Conservation (phyloP, 1,140 invertebrate genomes). For the Acromyrmex charruanus region DNA sequence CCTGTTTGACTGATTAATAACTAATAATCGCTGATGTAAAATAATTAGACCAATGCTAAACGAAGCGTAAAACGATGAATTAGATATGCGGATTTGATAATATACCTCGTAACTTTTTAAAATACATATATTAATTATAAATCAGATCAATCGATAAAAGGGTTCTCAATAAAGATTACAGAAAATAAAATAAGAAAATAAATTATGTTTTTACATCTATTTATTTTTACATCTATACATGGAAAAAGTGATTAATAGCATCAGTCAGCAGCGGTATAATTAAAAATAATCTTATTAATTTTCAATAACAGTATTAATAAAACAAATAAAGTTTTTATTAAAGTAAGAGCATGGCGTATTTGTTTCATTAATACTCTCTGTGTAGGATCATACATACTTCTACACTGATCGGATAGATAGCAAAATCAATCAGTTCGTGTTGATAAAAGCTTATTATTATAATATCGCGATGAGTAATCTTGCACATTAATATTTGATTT, state of each 20-base stretch:
- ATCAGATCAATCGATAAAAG: neutral
- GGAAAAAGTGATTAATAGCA: too few species aligned
- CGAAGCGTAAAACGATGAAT: neutral
- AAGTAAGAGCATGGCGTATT: too few species aligned
- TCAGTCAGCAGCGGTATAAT: too few species aligned
- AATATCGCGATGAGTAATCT: neutral
- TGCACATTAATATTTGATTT: slow-evolving; percentile 8
- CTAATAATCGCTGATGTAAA: slow-evolving; percentile 8
- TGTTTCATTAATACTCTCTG: too few species aligned
- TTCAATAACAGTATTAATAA: too few species aligned
- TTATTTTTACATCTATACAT: neutral
- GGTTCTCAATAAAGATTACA: neutral
- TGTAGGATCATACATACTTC: neutral
- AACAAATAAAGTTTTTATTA: too few species aligned
- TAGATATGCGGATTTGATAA: neutral
- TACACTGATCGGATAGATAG: neutral
- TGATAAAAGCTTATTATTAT: neutral
- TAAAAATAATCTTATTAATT: too few species aligned
- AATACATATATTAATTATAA: slow-evolving; percentile 4
- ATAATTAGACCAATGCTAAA: slow-evolving; percentile 2
- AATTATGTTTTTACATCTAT: neutral
- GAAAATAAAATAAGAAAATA: neutral
- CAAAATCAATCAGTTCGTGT: neutral
- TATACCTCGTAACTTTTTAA: neutral
- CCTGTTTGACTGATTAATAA: slow-evolving; percentile 1